phyloP scores from a whole-genome alignment of 2,888 invertebrate species.

The Ramazzottius varieornatus region DNA sequence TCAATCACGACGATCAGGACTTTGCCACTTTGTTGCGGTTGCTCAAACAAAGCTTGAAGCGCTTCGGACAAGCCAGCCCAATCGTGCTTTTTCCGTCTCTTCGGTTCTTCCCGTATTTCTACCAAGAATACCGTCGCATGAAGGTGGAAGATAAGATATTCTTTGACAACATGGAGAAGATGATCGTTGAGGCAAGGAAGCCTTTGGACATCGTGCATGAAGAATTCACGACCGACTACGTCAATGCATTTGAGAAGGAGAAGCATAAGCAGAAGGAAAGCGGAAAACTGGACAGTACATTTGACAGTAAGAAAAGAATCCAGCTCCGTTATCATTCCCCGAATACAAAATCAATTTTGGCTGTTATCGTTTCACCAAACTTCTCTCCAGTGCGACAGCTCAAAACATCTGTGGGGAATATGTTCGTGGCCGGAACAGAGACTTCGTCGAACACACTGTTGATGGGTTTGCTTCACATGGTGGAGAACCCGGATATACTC shows the following conservation, averaged over 20 bases:
- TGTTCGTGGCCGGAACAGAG: conserved; percentile 2
- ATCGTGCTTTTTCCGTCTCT: neutral
- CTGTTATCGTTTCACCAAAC: neutral
- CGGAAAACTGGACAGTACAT: neutral
- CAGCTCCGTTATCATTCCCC: too few species aligned
- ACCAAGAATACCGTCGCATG: neutral
- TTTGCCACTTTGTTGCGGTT: conserved; percentile 5
- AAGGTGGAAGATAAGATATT: neutral
- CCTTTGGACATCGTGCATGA: neutral
- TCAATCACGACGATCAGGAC: conserved; percentile 10
- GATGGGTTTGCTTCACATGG: neutral
- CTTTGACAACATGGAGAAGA: neutral
- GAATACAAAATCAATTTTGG: neutral
- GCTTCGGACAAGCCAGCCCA: neutral
- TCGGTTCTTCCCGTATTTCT: neutral
- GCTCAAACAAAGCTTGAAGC: neutral
- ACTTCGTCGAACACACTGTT: neutral
- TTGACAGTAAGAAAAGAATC: conserved; percentile 1
- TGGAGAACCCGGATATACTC: neutral
- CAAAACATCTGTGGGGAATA: neutral
- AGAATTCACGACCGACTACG: neutral
- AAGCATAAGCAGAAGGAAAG: neutral
- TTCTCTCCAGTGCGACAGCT: neutral
- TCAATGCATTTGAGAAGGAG: neutral
- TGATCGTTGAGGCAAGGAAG: neutral